A percentile compares a stretch with the other conserved stretches of the same genome.
Conservation (phyloP, 2,888 invertebrate species). For the Nomada ruficornis region DNA sequence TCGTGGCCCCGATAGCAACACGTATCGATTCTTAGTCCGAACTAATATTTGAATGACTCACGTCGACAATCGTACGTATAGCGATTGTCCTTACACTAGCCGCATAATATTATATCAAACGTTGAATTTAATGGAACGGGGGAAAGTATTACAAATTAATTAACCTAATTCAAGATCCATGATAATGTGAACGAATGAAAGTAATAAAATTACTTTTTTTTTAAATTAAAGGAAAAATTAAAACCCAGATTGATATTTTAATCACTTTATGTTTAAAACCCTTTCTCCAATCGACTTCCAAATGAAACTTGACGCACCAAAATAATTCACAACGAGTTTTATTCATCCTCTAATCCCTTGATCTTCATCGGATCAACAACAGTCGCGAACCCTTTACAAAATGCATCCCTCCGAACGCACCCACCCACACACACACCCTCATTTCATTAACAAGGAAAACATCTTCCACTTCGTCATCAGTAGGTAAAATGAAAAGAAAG, state of each 20-base stretch:
- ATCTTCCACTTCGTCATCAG: neutral
- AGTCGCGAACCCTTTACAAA: neutral
- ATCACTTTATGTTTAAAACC: too few relatives aligned
- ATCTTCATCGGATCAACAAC: neutral
- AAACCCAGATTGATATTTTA: too few relatives aligned
- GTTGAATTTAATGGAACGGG: too few relatives aligned
- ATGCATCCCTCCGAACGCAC: too few relatives aligned
- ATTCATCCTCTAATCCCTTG: neutral
- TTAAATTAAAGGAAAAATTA: too few relatives aligned
- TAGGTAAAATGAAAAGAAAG: neutral
- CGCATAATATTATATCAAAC: neutral
- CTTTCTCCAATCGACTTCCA: too few relatives aligned
- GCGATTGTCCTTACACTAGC: neutral
- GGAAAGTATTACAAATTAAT: too few relatives aligned
- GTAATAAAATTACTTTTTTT: too few relatives aligned
- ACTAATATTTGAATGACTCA: conserved; percentile 63
- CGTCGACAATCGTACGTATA: conserved; percentile 36
- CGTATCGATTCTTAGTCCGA: conserved; percentile 59
- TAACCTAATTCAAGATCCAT: too few relatives aligned
- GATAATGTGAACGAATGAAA: too few relatives aligned
- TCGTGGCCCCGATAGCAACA: conserved; percentile 50
- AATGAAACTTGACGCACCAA: too few relatives aligned
- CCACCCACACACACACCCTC: too few relatives aligned
- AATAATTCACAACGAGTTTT: neutral
- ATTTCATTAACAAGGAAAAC: neutral